A percentile compares a stretch with the other conserved stretches of the same genome.
These are phyloP conservation scores for Netelia virgata DNA, from an alignment of 2,888 invertebrate genomes.

Conservation along the genomic window DNA sequence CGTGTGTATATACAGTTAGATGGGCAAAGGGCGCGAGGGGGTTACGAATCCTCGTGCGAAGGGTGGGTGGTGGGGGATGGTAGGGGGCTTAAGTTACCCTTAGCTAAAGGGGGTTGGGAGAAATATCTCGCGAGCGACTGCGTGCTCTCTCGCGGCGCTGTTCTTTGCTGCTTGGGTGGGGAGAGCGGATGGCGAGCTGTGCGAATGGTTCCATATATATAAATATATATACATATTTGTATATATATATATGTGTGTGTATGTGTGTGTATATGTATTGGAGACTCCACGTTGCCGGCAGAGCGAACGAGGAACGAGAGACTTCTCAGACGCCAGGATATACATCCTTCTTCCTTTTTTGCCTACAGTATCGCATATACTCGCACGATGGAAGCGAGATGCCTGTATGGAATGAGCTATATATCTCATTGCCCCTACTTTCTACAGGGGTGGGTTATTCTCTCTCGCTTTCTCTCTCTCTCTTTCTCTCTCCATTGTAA, in stretches of 20 bases:
- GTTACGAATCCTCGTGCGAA: slow-evolving; percentile 67
- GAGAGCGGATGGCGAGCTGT: slow-evolving; percentile 68
- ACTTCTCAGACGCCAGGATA: slow-evolving; percentile 70
- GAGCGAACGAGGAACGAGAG: slow-evolving; percentile 42
- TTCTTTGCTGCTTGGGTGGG: slow-evolving; percentile 61
- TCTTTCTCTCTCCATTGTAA: slow-evolving; percentile 82
- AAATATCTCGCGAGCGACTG: slow-evolving; percentile 66
- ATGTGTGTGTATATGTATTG: slow-evolving; percentile 26
- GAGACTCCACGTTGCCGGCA: slow-evolving; percentile 22
- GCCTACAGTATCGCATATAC: slow-evolving; percentile 76
- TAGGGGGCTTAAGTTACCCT: slow-evolving; percentile 45
- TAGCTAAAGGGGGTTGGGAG: slow-evolving; percentile 52
- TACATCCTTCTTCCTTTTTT: slow-evolving; percentile 69
- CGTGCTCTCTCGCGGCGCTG: slow-evolving; percentile 51
- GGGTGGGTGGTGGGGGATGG: slow-evolving; percentile 60
- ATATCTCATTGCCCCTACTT: slow-evolving; percentile 77
- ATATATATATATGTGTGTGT: background rate
- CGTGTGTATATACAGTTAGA: slow-evolving; percentile 3
- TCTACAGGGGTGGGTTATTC: slow-evolving; percentile 66
- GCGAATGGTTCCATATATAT: background rate
- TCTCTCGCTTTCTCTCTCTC: slow-evolving; percentile 58
- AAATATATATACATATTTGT: background rate
- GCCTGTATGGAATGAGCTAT: slow-evolving; percentile 78
- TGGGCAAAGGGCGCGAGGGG: slow-evolving; percentile 48
- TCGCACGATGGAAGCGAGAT: slow-evolving; percentile 66